Evolutionary conservation across 2,113 vertebrate species (phyloP).

Genomic region (Silurus meridionalis): DNA sequence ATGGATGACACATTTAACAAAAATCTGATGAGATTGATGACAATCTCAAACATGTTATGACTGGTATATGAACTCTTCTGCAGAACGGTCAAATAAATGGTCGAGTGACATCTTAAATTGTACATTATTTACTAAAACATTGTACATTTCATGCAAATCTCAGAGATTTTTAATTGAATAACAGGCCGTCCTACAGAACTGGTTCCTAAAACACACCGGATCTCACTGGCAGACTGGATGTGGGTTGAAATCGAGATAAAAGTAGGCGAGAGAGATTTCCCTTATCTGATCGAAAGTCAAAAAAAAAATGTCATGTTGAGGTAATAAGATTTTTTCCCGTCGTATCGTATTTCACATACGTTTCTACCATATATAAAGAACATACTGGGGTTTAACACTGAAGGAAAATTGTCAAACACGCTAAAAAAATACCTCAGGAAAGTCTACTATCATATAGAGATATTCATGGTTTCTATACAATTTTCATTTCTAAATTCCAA

Average conservation of each 20-base stretch:
- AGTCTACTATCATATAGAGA: neutral
- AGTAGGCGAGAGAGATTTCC: neutral
- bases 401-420: too few species aligned
- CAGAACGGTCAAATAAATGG: neutral
- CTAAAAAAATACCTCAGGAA: neutral
- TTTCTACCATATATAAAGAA: neutral
- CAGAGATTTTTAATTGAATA: neutral
- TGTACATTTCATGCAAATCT: neutral
- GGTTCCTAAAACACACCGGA: neutral
- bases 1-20: neutral
- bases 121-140: neutral
- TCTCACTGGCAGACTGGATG: neutral
- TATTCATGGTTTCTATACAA: too few species aligned
- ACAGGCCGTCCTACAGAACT: too few species aligned
- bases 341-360: neutral
- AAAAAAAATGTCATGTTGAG: too few species aligned
- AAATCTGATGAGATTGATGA: neutral
- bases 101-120: neutral
- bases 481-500: too few species aligned
- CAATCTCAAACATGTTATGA: neutral
- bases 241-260: too few species aligned
- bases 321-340: too few species aligned
- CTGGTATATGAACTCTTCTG: neutral
- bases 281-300: neutral
- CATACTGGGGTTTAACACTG: neutral